Base-by-base conservation (phyloP, 2,888 invertebrate species). In the Chouioia cunea region DNA sequence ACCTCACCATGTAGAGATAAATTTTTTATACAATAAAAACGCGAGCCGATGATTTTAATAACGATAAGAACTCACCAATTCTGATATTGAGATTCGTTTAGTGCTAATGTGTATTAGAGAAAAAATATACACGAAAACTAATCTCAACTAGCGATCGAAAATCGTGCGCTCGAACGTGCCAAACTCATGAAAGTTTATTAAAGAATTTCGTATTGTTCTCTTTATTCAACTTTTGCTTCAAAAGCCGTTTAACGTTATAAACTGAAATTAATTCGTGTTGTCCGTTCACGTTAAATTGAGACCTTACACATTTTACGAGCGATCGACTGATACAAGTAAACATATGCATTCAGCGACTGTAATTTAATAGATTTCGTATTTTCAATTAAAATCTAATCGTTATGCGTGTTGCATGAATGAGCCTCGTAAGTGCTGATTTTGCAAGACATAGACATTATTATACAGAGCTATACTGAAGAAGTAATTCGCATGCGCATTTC, bases 301-400 rank as follows among this genome's bases (percentile, higher is more conserved):
- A n/a, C 18, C 4, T 4, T 16, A 52, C 4, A 20, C 14, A 16
- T 48, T 43, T 36, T 6, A 44, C 12, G 27, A 36, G 56, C 15
- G 65, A 65, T 66, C 56, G 57, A 62, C 62, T 15, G 65, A 60
- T 65, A 56, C 27, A n/a, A n/a, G n/a, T n/a, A n/a, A n/a, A n/a
- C 14, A n/a, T 43, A 15, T 23, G 18, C 18, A 36, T 63, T n/a
- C n/a, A 44, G 22, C 2, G 50, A n/a, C 10, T 8, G 54, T 50
- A 47, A 71, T 65, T 71, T 71, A 71, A 62, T 65, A 56, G 20
- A 48, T 18, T 71, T 65, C 43, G 57, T 12, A 71, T 66, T 65
- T 70, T 71, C 65, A 71, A 71, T 71, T 71, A 71, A 71, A 71
- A 57, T 62, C 43, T 60, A 70, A 65, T 65, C 23, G 48, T 65